A percentile compares a stretch with the other conserved stretches of the same genome.
These are phyloP conservation scores for Saccostrea glomerata DNA, from an alignment of 1,140 invertebrate genomes.

Conservation along the genomic window DNA sequence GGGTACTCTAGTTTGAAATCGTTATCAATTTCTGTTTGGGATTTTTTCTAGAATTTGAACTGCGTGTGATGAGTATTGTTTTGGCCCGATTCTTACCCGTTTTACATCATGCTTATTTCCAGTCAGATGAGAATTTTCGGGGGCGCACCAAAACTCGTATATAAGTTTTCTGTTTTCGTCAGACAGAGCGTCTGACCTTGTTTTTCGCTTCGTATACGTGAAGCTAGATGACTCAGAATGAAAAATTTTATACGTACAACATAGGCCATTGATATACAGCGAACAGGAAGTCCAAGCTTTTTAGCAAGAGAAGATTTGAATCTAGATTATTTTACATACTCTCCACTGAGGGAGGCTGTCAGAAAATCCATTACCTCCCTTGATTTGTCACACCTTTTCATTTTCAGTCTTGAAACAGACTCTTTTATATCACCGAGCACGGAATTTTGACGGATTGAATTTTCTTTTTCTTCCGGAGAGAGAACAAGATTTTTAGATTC, in stretches of 20 bases:
- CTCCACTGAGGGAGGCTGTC: conserved; percentile 33
- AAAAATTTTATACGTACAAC: not conserved
- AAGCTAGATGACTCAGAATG: conserved; percentile 6
- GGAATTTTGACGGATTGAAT: no score
- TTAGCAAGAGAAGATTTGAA: conserved; percentile 8
- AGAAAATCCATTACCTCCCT: conserved; percentile 20
- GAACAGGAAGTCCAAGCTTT: conserved; percentile 29
- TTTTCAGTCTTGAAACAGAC: conserved; percentile 18
- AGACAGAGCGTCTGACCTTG: conserved; percentile 25
- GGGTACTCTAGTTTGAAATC: no score
- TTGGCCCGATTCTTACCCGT: conserved; percentile 2
- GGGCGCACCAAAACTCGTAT: not conserved
- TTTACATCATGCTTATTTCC: conserved; percentile 42
- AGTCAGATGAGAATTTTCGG: not conserved
- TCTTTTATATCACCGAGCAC: conserved; percentile 9
- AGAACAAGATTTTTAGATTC: no score
- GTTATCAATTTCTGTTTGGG: no score
- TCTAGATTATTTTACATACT: not conserved
- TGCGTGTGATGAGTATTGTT: conserved; percentile 24
- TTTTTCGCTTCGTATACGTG: conserved; percentile 24
- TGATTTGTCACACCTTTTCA: conserved; percentile 9
- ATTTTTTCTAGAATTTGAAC: conserved; percentile 32
- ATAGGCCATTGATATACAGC: conserved; percentile 12
- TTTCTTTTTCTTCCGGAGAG: not conserved
- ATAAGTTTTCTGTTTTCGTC: conserved; percentile 8